Evolutionary conservation across 1,140 invertebrate genomes (phyloP), one percentile per base, ranked within the genome.

Genomic region (Atopsyche davidsoni): DNA sequence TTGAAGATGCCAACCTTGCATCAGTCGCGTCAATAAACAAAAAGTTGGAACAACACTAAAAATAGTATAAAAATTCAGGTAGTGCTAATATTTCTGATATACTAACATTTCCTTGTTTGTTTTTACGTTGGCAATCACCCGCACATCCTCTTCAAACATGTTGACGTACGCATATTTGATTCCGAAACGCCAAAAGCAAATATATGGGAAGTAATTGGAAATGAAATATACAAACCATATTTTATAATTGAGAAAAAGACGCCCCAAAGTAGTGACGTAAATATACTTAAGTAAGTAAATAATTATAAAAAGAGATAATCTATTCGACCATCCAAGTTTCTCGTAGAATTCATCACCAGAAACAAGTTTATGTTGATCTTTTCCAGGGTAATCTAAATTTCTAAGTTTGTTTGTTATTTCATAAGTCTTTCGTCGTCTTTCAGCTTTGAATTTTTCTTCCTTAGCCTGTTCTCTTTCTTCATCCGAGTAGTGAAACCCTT

Each of bases 161-260:
- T 69, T 65, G 0, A 69, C 62, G 11, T 62, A 62, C 0, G 71
- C 67, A 0, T 51, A 24, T 31, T 58, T 62, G 1, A 68, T 46
- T 10, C 71, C 71, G 22, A 67, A 71, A 44, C 60, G 64, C 32
- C 62, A 60, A 55, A 73, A 69, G 0, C 64, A 66, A 13, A 73
- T 35, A 46, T 64, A 72, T 0, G 71, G 71, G 54, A 69, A 69
- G 42, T 69, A 67, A 14, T 66, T 70, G 60, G 70, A 64, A 0
- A 71, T 44, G 1, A 65, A 39, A 2, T 68, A 3, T 35, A 57
- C 63, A 14, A 64, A 60, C 22, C 43, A 46, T 13, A 61, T 68
- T 21, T 67, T 64, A 0, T 63, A n/a, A 34, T 69, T 70, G 10
- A 68, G 61, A 35, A 66, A 68, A 7, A 60, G 14, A 4, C 65